Evolutionary conservation across 53 echinoderm and acorn worm species (phyloP), one percentile per base, ranked within the genome.

Genomic region (Stichopus horrens): DNA sequence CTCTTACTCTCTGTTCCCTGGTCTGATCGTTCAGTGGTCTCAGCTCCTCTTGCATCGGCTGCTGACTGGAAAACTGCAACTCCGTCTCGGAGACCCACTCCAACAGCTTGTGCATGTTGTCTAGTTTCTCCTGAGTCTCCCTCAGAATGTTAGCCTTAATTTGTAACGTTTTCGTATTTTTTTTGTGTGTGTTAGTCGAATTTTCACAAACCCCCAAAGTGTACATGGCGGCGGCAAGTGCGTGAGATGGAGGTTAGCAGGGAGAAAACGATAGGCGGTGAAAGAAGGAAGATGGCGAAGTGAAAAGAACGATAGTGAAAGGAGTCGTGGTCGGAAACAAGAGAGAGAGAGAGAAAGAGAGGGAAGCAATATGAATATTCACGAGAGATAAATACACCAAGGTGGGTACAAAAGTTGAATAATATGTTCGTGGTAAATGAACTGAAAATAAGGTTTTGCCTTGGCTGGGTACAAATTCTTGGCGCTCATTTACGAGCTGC

Each of bases 21-120:
- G 96, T 91, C 71, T 98, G 99, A 7, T 94, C 94, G 21, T 82
- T 88, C 16, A 98, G 91, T 16, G 90, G 99, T 80, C 95, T 88
- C 10, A 95, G 89, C 84, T 98, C 95, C 57, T 98, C 95, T 23
- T 91, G 94, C 99, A 98, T 98, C 7, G 94, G 94, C 57, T 96
- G 96, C 66, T 98, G 94, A 9, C 83, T 59, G 16, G 93, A 96
- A 74, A 98, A 89, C 88, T 96, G 96, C 53, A 83, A 89, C 75
- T 99, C 99, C 0, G 91, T 89, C 73, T 94, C 96, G 8, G 83
- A 88, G 55, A 96, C 90, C 99, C 99, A 99, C 22, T 99, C 99
- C 37, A 90, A 88, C 88, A 99, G 90, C 84, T 99, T 94, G 73
- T 92, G 92, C 67, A 99, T 92, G 7, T 93, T 92, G 65, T 92